These are phyloP conservation scores for Poicephalus gulielmi DNA, from an alignment of 2,113 vertebrate genomes.

Conservation along the genomic window DNA sequence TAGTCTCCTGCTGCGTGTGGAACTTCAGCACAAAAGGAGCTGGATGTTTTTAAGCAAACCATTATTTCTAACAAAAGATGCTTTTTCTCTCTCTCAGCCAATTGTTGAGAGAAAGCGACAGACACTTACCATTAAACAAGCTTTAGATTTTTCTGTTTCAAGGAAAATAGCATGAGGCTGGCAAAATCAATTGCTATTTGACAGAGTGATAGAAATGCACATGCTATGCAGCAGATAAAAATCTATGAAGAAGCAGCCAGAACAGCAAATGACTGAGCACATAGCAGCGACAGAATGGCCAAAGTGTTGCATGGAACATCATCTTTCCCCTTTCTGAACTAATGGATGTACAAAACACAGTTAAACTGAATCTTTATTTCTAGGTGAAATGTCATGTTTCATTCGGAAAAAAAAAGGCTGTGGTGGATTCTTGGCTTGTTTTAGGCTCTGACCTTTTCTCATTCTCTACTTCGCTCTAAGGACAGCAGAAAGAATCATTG, in stretches of 20 bases:
- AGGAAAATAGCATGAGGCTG: conserved; percentile 3
- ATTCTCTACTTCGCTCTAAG: neutral
- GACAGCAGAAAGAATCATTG: neutral
- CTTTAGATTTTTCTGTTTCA: neutral
- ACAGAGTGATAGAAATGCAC: neutral
- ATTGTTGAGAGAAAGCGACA: neutral
- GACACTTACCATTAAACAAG: neutral
- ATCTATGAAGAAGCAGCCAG: neutral
- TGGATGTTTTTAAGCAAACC: conserved; percentile 31
- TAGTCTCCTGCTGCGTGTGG: neutral
- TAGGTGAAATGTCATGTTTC: neutral
- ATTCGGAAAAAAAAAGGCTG: neutral
- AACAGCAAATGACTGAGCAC: neutral
- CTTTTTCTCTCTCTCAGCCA: neutral
- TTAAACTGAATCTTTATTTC: neutral
- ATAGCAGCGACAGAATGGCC: fast-evolving
- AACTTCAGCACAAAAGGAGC: conserved; percentile 16
- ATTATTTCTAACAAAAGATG: conserved; percentile 38
- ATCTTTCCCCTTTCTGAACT: neutral
- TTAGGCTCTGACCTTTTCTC: neutral
- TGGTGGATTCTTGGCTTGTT: neutral
- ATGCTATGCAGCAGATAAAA: neutral
- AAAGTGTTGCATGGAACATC: neutral
- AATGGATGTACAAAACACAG: neutral
- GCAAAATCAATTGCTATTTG: neutral